Conservation (phyloP, 2,888 invertebrate genomes). For the Heliconius aoede region DNA sequence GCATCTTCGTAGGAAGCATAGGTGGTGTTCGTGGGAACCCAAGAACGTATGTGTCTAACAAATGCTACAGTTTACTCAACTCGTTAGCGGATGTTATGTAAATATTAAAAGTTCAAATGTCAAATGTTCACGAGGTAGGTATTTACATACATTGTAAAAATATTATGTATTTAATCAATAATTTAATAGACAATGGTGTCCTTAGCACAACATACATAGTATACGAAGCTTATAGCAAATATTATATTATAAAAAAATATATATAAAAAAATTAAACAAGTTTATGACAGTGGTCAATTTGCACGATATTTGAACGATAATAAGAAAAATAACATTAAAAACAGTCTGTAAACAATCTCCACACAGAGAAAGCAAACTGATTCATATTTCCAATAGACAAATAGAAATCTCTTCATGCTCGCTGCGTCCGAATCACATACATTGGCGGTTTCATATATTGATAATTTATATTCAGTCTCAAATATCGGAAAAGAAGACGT, state of each 20-base stretch:
- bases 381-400: slow-evolving; percentile 71
- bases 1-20: slow-evolving; percentile 36
- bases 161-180: background rate
- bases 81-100: slow-evolving; percentile 71
- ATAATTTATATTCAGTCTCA: slow-evolving; percentile 72
- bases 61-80: slow-evolving; percentile 65
- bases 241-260: too few species aligned
- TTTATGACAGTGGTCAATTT: background rate
- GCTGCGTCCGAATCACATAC: slow-evolving; percentile 52
- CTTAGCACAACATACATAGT: background rate
- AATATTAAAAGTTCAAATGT: slow-evolving; percentile 56
- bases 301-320: too few species aligned
- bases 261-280: background rate
- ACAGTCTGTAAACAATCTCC: slow-evolving; percentile 40
- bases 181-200: background rate
- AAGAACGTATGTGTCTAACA: slow-evolving; percentile 58
- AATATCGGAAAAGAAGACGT: slow-evolving; percentile 54
- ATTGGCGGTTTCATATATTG: slow-evolving; percentile 69
- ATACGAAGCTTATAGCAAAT: background rate
- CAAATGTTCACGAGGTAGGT: background rate
- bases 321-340: too few species aligned
- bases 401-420: slow-evolving; percentile 71
- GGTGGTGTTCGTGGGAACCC: slow-evolving; percentile 67
- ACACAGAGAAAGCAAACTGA: slow-evolving; percentile 52
- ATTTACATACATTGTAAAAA: background rate